These are phyloP conservation scores for Vulpes lagopus DNA, from an alignment of 2,113 vertebrate genomes.

Conservation along the genomic window DNA sequence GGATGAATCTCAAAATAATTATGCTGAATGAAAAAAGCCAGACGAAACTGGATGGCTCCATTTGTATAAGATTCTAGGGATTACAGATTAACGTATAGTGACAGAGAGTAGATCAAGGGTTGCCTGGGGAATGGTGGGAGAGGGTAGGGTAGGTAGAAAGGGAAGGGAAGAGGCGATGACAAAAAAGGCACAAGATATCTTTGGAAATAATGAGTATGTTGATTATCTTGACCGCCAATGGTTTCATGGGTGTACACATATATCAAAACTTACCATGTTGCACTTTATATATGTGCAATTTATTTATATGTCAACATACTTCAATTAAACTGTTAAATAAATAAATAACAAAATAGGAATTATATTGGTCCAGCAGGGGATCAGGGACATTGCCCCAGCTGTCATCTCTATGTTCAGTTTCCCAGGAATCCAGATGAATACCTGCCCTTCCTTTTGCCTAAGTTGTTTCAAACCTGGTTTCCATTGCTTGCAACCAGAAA, in stretches of 20 bases:
- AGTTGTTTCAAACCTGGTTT: background rate
- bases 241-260: background rate
- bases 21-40: background rate
- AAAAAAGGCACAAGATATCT: background rate
- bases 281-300: background rate
- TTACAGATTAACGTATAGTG: background rate
- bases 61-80: slow-evolving; percentile 21
- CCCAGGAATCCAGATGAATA: background rate
- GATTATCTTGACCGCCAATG: background rate
- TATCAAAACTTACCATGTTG: background rate
- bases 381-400: background rate
- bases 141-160: too few species aligned
- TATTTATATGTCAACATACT: background rate
- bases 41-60: background rate
- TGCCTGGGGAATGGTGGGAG: background rate
- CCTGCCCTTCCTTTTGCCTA: slow-evolving; percentile 4
- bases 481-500: background rate
- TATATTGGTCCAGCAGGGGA: too few species aligned
- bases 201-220: background rate
- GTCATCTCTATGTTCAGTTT: background rate
- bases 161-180: background rate
- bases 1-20: background rate
- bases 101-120: background rate
- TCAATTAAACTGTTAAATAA: background rate
- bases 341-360: background rate